phyloP scores from a whole-genome alignment of 2,797 vertebrate species.

The Gadopsis marmoratus region DNA sequence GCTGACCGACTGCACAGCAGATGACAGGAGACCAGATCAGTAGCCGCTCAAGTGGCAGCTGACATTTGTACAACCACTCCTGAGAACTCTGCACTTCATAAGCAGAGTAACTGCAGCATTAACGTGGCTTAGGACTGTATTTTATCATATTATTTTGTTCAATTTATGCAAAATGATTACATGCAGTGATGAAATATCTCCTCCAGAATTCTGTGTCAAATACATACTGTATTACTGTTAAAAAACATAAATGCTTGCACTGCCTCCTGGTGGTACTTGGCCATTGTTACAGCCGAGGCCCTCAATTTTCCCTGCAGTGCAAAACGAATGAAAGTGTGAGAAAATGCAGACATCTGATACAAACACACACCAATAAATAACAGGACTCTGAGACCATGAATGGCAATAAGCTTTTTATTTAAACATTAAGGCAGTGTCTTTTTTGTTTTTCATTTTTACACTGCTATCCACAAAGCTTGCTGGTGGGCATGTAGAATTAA shows the following conservation, averaged over 20 bases:
- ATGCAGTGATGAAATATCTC: neutral
- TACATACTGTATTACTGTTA: neutral
- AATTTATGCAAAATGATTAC: neutral
- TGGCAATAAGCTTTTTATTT: slow-evolving; percentile 91
- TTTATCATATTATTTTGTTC: neutral
- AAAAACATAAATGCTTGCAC: neutral
- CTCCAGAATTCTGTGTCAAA: neutral
- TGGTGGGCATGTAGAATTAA: slow-evolving; percentile 88
- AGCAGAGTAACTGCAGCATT: neutral
- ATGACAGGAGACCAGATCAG: slow-evolving; percentile 16
- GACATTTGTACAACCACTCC: neutral
- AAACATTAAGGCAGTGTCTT: slow-evolving; percentile 89
- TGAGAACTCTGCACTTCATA: neutral
- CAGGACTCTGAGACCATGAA: slow-evolving; percentile 65
- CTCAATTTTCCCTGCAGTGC: neutral
- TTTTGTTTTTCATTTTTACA: slow-evolving; percentile 84
- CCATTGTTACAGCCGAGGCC: neutral
- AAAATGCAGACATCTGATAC: neutral
- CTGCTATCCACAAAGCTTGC: slow-evolving; percentile 89
- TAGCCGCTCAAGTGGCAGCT: neutral
- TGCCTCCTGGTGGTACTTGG: slow-evolving; percentile 38
- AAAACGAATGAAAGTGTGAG: neutral
- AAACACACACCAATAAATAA: slow-evolving; percentile 29
- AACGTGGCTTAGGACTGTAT: neutral
- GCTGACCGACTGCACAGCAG: neutral